phyloP scores from a whole-genome alignment of 2,113 vertebrate species.

The Anhinga rufa region DNA sequence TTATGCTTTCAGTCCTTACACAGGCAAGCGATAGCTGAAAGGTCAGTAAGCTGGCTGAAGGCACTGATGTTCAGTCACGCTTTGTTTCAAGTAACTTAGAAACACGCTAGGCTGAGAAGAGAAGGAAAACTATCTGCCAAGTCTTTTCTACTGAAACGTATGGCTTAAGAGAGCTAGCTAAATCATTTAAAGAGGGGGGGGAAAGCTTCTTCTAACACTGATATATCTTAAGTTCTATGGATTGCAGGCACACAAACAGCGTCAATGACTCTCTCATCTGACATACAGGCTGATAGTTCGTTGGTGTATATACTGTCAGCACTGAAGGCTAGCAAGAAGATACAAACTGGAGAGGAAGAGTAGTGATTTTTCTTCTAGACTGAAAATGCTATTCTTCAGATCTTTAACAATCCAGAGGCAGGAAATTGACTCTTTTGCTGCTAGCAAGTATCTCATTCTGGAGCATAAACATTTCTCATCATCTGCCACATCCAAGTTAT shows the following conservation, averaged over 20 bases:
- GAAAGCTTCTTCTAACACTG: not conserved
- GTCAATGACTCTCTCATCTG: not conserved
- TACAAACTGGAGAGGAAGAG: not conserved
- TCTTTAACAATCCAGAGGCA: not conserved
- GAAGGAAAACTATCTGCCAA: not conserved
- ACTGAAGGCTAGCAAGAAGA: not conserved
- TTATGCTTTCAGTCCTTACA: not conserved
- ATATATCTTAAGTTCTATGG: not conserved
- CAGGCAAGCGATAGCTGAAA: fast-evolving
- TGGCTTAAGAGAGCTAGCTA: not conserved
- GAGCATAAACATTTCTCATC: not conserved
- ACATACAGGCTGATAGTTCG: not conserved
- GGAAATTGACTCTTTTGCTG: not conserved
- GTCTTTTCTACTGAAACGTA: not conserved
- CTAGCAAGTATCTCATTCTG: not conserved
- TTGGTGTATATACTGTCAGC: not conserved
- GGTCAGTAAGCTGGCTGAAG: not conserved
- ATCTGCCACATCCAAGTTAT: not conserved
- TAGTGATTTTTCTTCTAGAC: not conserved
- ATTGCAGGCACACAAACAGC: not conserved
- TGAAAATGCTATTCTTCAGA: not conserved
- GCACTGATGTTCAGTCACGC: too few relatives aligned
- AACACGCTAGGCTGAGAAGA: not conserved
- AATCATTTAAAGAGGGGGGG: not conserved
- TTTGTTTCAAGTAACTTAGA: not conserved